Conservation (phyloP, 2,888 invertebrate genomes). For the Panzeria rudis region DNA sequence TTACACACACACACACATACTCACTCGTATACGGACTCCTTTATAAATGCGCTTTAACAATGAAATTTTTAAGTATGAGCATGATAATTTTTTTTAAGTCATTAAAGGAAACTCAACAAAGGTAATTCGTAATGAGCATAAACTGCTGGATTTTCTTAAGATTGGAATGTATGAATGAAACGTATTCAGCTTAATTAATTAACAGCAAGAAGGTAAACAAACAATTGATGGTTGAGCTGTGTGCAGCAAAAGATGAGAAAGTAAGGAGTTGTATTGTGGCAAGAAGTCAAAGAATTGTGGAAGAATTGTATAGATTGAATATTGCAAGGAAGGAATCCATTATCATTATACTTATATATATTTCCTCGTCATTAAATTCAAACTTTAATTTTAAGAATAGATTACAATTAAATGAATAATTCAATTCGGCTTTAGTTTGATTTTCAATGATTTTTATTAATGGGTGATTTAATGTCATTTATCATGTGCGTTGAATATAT, state of each 20-base stretch:
- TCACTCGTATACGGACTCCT: too few species aligned
- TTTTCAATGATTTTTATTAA: too few species aligned
- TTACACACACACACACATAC: background rate
- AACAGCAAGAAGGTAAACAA: conserved; percentile 19
- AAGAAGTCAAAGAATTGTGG: background rate
- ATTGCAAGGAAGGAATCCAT: background rate
- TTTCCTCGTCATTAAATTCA: too few species aligned
- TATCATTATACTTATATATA: background rate
- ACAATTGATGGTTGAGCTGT: background rate
- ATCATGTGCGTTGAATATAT: too few species aligned
- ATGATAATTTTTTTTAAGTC: background rate
- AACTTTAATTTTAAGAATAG: background rate
- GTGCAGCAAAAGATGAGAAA: background rate
- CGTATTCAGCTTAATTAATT: conserved; percentile 51
- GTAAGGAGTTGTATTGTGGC: background rate
- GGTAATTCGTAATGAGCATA: background rate
- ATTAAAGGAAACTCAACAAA: conserved; percentile 24
- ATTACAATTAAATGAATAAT: background rate
- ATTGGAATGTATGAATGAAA: conserved; percentile 27
- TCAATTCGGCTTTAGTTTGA: background rate
- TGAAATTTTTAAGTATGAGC: background rate
- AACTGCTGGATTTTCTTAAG: conserved; percentile 6
- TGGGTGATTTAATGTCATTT: too few species aligned
- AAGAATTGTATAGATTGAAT: background rate
- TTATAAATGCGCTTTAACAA: background rate